Conservation (phyloP, 2,113 vertebrate genomes). For the Nycticorax nycticorax region DNA sequence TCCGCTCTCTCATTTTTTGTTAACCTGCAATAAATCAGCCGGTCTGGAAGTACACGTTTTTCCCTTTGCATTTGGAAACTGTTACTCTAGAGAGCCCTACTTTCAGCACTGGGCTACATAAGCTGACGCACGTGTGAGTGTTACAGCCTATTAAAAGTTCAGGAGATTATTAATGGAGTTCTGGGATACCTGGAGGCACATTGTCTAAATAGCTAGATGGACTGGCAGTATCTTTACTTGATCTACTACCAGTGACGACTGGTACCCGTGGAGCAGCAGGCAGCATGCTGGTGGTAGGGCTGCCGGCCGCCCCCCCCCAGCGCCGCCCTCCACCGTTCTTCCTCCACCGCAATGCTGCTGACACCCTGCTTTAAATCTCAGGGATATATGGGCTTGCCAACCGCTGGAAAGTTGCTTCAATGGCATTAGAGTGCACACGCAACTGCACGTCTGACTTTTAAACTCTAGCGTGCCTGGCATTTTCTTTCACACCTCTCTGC, state of each 20-base stretch:
- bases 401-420: neutral
- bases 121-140: neutral
- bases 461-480: neutral
- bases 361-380: neutral
- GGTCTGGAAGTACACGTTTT: neutral
- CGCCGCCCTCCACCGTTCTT: neutral
- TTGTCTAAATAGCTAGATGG: neutral
- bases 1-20: neutral
- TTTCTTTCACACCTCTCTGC: neutral
- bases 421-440: neutral
- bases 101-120: neutral
- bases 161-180: neutral
- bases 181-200: neutral
- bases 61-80: neutral
- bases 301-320: neutral
- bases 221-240: neutral
- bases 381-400: neutral
- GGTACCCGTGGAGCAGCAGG: neutral
- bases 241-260: neutral
- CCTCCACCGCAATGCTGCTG: neutral
- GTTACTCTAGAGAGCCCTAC: neutral
- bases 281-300: neutral
- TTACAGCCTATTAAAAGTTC: neutral
- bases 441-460: neutral
- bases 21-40: neutral